These are phyloP conservation scores for Acropora yongei DNA, from an alignment of 64 coral and sea anemone species.

Conservation along the genomic window DNA sequence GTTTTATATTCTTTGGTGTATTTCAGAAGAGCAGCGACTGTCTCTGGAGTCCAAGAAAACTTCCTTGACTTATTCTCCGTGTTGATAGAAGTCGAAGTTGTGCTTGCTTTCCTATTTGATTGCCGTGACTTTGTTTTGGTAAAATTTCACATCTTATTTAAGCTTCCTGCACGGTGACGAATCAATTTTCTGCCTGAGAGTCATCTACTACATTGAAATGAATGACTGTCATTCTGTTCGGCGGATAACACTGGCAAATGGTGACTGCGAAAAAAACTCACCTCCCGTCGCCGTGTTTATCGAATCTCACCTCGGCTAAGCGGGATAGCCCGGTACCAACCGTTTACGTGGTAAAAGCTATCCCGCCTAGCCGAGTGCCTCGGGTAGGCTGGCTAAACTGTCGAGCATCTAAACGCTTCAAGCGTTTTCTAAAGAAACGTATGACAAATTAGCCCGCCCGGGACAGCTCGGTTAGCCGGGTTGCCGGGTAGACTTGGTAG, in stretches of 20 bases:
- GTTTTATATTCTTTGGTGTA: too few species aligned
- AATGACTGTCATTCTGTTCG: slow-evolving; percentile 18
- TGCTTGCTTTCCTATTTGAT: slow-evolving; percentile 12
- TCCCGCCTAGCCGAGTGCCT: neutral
- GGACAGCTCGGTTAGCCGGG: too few species aligned
- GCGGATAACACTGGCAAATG: slow-evolving; percentile 25
- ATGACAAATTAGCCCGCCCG: too few species aligned
- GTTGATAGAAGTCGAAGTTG: slow-evolving; percentile 15
- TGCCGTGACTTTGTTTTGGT: neutral
- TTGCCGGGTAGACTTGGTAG: too few species aligned
- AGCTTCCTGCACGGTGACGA: neutral
- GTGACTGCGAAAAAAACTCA: neutral
- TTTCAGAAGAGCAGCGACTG: slow-evolving; percentile 12
- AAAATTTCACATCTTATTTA: neutral
- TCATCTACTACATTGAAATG: neutral
- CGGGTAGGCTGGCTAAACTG: slow-evolving; percentile 5
- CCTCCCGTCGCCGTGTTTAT: neutral
- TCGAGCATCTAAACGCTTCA: slow-evolving; percentile 1
- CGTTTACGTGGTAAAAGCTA: slow-evolving; percentile 13
- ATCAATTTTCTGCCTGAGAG: neutral
- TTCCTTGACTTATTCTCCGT: slow-evolving; percentile 21
- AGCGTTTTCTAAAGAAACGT: too few species aligned
- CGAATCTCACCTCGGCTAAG: neutral
- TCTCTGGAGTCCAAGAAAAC: slow-evolving; percentile 19
- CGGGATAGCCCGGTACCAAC: neutral